phyloP scores from a whole-genome alignment of 2,797 vertebrate genomes.

The Peromyscus eremicus region DNA sequence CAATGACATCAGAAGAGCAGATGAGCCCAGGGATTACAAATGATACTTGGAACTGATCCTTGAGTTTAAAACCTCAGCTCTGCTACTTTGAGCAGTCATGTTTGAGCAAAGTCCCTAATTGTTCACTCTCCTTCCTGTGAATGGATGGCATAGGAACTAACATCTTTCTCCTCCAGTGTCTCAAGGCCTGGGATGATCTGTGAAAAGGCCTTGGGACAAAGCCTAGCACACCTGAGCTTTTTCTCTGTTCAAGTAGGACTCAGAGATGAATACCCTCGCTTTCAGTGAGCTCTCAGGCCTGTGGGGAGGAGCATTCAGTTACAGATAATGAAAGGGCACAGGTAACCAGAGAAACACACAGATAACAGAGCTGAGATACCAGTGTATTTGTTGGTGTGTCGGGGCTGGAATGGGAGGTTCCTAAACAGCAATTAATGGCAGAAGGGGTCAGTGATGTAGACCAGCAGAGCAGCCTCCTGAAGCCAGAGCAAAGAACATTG shows the following conservation, averaged over 20 bases:
- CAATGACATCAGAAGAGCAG: neutral
- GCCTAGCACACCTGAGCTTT: neutral
- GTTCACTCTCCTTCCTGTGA: slow-evolving; percentile 19
- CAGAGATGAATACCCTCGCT: neutral
- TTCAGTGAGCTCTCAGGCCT: neutral
- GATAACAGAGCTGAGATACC: neutral
- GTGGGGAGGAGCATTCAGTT: neutral
- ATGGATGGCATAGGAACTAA: neutral
- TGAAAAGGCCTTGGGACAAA: slow-evolving; percentile 15
- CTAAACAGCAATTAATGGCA: neutral
- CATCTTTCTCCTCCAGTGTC: neutral
- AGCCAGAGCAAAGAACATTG: neutral
- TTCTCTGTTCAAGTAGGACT: neutral
- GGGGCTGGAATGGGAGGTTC: neutral
- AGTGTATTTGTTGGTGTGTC: neutral
- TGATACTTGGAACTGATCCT: neutral
- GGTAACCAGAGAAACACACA: neutral
- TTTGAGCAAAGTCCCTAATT: neutral
- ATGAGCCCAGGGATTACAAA: neutral
- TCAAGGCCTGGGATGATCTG: neutral
- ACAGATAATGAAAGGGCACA: neutral
- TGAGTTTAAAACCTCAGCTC: neutral
- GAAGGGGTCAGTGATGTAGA: neutral
- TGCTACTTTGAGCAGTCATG: neutral
- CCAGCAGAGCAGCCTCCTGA: neutral